These are phyloP conservation scores for Dryobates pubescens DNA, from an alignment of 2,797 vertebrate species.

Conservation along the genomic window DNA sequence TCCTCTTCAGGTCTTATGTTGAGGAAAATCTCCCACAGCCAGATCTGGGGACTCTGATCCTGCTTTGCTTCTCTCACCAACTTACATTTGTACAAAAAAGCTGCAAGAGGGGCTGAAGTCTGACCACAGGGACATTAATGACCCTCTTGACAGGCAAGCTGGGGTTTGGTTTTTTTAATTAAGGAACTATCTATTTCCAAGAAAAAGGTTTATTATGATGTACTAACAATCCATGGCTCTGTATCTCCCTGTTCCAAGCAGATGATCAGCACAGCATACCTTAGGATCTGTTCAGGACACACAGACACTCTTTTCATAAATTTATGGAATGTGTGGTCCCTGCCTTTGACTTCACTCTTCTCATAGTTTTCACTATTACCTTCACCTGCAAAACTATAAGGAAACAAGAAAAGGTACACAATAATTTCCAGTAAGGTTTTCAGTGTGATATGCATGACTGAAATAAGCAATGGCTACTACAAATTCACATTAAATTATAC, in stretches of 20 bases:
- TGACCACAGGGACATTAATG: background rate
- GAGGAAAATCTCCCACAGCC: background rate
- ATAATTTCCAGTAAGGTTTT: background rate
- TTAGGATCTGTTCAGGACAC: constrained; percentile 90
- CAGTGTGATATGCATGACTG: background rate
- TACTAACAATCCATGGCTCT: background rate
- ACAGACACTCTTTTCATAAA: constrained; percentile 91
- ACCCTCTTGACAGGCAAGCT: background rate
- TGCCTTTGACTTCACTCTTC: constrained; percentile 81
- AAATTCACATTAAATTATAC: background rate
- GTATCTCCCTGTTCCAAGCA: background rate
- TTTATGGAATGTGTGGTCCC: constrained; percentile 84
- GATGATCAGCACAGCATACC: constrained; percentile 78
- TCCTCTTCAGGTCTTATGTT: background rate
- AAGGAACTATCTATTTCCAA: background rate
- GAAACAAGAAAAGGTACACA: background rate
- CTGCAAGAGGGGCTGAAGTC: background rate
- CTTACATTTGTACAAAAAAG: background rate
- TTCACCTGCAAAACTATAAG: constrained; percentile 63
- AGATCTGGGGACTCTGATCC: background rate
- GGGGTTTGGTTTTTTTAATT: background rate
- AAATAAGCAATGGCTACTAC: background rate
- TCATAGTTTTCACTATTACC: constrained; percentile 86
- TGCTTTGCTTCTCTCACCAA: background rate
- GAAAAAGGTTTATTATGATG: background rate